Conservation (phyloP, 2,888 invertebrate genomes). For the Drosophila nr. medialis region DNA sequence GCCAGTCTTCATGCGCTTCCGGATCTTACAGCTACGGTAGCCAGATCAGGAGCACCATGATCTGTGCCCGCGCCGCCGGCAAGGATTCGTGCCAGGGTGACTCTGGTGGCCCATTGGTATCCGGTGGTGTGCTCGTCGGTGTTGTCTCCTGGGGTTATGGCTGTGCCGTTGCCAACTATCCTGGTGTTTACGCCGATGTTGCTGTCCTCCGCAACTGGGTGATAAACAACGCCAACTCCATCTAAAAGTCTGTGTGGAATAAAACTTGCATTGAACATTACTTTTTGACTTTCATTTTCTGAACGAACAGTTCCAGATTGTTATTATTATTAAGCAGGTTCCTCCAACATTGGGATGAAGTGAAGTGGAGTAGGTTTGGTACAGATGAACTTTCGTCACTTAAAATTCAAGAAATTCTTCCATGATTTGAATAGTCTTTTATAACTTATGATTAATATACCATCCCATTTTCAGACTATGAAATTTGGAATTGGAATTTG, state of each 20-base stretch:
- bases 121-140: constrained; percentile 65
- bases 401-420: too few relatives aligned
- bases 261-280: constrained; percentile 21
- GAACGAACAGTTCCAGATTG: too few relatives aligned
- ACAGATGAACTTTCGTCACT: too few relatives aligned
- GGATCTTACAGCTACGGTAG: constrained; percentile 82
- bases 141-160: constrained; percentile 81
- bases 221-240: constrained; percentile 16
- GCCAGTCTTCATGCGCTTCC: constrained; percentile 81
- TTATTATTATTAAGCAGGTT: too few relatives aligned
- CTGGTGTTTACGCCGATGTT: constrained; percentile 75
- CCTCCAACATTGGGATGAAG: too few relatives aligned
- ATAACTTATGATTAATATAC: neutral
- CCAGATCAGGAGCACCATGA: constrained; percentile 56
- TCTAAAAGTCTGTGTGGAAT: constrained; percentile 36
- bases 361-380: too few relatives aligned
- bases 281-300: neutral
- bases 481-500: neutral
- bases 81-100: constrained; percentile 81
- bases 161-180: constrained; percentile 70
- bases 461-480: neutral
- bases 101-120: constrained; percentile 81
- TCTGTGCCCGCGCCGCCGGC: constrained; percentile 64
- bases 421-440: too few relatives aligned
- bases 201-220: constrained; percentile 63